A percentile compares a stretch with the other conserved stretches of the same genome.
Evolutionary conservation across 2,888 invertebrate species (phyloP).

Genomic region (Labia minor): DNA sequence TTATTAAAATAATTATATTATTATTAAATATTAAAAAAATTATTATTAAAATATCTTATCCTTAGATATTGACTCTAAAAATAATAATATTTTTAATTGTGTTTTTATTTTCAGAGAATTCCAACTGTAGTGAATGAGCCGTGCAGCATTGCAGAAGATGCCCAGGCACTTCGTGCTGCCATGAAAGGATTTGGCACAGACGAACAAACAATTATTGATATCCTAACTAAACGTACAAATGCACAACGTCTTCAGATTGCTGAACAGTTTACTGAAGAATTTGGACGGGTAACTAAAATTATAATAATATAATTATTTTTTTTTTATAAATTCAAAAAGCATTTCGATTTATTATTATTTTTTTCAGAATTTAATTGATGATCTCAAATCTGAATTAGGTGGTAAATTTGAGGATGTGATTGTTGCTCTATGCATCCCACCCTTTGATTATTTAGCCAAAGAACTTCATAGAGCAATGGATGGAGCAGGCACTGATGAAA

Average conservation of each 20-base stretch:
- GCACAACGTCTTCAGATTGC: slow-evolving; percentile 59
- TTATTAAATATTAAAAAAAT: no score
- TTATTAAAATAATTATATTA: no score
- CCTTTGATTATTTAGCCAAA: slow-evolving; percentile 58
- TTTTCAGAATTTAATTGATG: slow-evolving; percentile 51
- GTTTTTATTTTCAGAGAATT: no score
- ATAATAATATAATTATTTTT: not conserved
- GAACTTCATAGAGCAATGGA: slow-evolving; percentile 62
- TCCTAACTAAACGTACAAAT: slow-evolving; percentile 58
- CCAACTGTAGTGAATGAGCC: slow-evolving; percentile 50
- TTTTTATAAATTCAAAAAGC: slow-evolving; percentile 14
- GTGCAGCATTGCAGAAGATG: slow-evolving; percentile 52
- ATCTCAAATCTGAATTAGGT: slow-evolving; percentile 60
- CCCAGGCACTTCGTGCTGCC: slow-evolving; percentile 51
- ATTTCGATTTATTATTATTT: not conserved
- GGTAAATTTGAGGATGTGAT: slow-evolving; percentile 67
- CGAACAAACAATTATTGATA: slow-evolving; percentile 61
- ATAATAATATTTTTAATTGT: no score
- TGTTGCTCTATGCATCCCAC: slow-evolving; percentile 55
- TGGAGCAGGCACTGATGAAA: slow-evolving; percentile 64
- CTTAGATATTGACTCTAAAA: no score
- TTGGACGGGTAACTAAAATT: slow-evolving; percentile 41
- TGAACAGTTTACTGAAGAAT: slow-evolving; percentile 47
- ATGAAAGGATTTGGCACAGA: slow-evolving; percentile 71
- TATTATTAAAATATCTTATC: no score